Conservation (phyloP, 2,888 invertebrate genomes). For the Sesia apiformis region DNA sequence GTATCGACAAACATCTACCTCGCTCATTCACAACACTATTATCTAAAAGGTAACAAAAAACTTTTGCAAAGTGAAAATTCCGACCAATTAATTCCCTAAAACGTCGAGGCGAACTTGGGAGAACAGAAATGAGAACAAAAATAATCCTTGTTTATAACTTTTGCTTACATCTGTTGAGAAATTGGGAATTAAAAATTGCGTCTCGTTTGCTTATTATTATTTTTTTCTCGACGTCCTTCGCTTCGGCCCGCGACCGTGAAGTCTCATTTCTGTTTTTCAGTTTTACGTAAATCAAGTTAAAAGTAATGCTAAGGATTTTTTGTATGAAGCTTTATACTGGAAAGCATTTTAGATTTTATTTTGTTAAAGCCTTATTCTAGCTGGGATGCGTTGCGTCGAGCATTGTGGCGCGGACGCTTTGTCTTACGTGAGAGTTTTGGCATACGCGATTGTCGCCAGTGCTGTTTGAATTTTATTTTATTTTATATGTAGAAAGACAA, state of each 20-base stretch:
- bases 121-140: background rate
- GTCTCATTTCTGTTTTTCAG: background rate
- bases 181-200: background rate
- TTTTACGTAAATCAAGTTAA: too few relatives aligned
- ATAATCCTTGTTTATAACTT: background rate
- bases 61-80: conserved; percentile 28
- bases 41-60: background rate
- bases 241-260: background rate
- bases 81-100: conserved; percentile 41
- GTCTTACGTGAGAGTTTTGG: too few relatives aligned
- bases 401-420: too few relatives aligned
- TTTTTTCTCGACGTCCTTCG: background rate
- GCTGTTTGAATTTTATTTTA: too few relatives aligned
- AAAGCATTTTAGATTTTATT: too few relatives aligned
- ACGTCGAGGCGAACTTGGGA: conserved; percentile 4
- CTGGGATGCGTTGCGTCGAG: too few relatives aligned
- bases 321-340: too few relatives aligned
- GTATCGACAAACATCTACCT: conserved; percentile 4
- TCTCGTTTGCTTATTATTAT: background rate
- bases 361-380: too few relatives aligned
- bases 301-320: too few relatives aligned
- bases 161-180: background rate
- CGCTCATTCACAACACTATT: background rate
- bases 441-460: too few relatives aligned
- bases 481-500: too few relatives aligned